Evolutionary conservation across 2,113 vertebrate species (phyloP).

Genomic region (Tragelaphus buxtoni): DNA sequence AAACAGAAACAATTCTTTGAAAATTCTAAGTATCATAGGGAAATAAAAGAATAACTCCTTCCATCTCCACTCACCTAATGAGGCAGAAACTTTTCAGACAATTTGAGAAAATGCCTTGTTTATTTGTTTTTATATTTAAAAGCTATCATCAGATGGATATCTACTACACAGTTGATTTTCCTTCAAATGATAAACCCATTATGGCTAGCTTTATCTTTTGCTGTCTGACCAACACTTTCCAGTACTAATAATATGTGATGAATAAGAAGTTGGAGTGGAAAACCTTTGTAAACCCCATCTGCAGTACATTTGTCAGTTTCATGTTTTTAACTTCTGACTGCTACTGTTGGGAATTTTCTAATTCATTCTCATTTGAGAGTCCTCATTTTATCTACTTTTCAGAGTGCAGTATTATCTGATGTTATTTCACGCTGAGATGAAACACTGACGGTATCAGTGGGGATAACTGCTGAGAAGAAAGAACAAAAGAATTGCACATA

Average conservation of each 20-base stretch:
- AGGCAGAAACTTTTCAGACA: conserved; percentile 27
- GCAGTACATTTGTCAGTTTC: conserved; percentile 65
- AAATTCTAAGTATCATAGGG: neutral
- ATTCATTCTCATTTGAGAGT: conserved; percentile 75
- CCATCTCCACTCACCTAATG: neutral
- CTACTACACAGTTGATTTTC: conserved; percentile 52
- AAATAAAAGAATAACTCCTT: neutral
- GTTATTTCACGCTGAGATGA: conserved; percentile 80
- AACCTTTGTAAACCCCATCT: conserved; percentile 40
- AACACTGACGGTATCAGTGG: conserved; percentile 71
- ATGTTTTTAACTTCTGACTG: conserved; percentile 64
- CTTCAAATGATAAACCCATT: conserved; percentile 61
- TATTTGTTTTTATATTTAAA: conserved; percentile 70
- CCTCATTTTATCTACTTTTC: conserved; percentile 71
- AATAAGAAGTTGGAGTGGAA: conserved; percentile 61
- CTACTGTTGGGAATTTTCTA: conserved; percentile 70
- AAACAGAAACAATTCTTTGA: neutral
- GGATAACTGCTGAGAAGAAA: conserved; percentile 79
- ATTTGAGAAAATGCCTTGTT: conserved; percentile 32
- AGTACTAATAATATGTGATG: conserved; percentile 58
- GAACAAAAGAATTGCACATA: conserved; percentile 75
- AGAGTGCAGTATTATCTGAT: conserved; percentile 75
- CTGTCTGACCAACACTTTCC: conserved; percentile 66
- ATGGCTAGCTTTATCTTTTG: conserved; percentile 48
- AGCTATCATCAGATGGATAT: conserved; percentile 48